phyloP scores from a whole-genome alignment of 1,140 invertebrate genomes.

The Macrostomum lignano region DNA sequence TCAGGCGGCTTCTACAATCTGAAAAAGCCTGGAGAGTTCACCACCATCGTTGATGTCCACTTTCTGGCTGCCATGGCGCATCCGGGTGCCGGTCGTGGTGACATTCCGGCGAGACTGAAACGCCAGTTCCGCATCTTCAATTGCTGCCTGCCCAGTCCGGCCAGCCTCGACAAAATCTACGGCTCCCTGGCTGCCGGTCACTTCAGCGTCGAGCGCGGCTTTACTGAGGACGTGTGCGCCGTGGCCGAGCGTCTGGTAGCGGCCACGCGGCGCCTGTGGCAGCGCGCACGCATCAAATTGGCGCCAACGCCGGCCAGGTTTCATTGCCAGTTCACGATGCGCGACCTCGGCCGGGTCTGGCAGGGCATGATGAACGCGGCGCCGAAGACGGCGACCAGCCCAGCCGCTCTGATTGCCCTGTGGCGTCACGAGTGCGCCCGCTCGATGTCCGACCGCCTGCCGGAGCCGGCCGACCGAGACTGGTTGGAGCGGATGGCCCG shows the following conservation, averaged over 20 bases:
- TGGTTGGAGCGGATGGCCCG: conserved; percentile 24
- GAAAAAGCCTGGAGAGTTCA: conserved; percentile 85
- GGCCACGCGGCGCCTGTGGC: conserved; percentile 58
- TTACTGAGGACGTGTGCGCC: conserved; percentile 45
- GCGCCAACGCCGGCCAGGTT: conserved; percentile 81
- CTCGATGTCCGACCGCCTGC: conserved; percentile 13
- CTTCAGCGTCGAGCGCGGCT: conserved; percentile 32
- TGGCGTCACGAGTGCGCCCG: conserved; percentile 79
- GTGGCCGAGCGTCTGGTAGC: conserved; percentile 54
- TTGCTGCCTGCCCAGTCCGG: conserved; percentile 58
- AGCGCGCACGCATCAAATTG: conserved; percentile 49
- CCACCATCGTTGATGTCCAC: conserved; percentile 52
- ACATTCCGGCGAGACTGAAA: conserved; percentile 69
- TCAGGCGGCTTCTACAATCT: conserved; percentile 85
- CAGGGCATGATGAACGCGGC: conserved; percentile 42
- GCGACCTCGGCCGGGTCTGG: conserved; percentile 77
- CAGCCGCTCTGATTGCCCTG: conserved; percentile 51
- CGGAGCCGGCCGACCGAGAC: conserved; percentile 60
- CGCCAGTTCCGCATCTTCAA: conserved; percentile 79
- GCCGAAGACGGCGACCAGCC: conserved; percentile 38
- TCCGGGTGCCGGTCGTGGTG: conserved; percentile 51
- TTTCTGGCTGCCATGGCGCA: conserved; percentile 84
- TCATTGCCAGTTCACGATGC: conserved; percentile 73
- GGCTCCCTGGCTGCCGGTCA: conserved; percentile 28
- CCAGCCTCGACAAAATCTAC: conserved; percentile 60